Conservation (phyloP, 2,113 vertebrate genomes). For the Oncorhynchus masou region DNA sequence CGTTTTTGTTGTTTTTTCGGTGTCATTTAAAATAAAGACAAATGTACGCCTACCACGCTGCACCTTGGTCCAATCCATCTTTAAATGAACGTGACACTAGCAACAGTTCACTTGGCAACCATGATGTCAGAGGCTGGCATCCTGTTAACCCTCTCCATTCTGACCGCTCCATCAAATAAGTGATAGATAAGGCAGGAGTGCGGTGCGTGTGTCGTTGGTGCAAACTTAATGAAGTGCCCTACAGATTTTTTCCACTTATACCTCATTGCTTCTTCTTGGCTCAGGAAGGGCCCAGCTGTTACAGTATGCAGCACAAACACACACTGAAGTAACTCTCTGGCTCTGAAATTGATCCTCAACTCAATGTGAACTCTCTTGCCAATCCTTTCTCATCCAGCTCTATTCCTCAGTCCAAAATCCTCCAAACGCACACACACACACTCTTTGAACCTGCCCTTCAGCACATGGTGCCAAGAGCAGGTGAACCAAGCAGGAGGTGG, state of each 20-base stretch:
- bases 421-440: not conserved
- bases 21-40: no score
- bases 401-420: no score
- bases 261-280: not conserved
- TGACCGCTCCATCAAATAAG: not conserved
- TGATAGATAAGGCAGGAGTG: not conserved
- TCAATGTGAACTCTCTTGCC: not conserved
- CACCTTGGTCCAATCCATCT: no score
- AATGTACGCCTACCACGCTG: no score
- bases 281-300: not conserved
- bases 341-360: not conserved
- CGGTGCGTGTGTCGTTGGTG: not conserved
- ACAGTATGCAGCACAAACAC: not conserved
- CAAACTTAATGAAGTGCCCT: no score
- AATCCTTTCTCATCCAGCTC: not conserved
- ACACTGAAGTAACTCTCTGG: not conserved
- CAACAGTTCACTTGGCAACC: slow-evolving; percentile 32
- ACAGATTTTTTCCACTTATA: not conserved
- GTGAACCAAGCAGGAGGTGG: no score
- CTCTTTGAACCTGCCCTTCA: not conserved
- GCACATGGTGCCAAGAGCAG: no score
- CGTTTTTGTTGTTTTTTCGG: no score
- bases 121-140: not conserved
- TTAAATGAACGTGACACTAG: not conserved
- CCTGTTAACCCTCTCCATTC: not conserved